These are phyloP conservation scores for Diphyllodes magnificus DNA, from an alignment of 2,113 vertebrate species.

Conservation along the genomic window DNA sequence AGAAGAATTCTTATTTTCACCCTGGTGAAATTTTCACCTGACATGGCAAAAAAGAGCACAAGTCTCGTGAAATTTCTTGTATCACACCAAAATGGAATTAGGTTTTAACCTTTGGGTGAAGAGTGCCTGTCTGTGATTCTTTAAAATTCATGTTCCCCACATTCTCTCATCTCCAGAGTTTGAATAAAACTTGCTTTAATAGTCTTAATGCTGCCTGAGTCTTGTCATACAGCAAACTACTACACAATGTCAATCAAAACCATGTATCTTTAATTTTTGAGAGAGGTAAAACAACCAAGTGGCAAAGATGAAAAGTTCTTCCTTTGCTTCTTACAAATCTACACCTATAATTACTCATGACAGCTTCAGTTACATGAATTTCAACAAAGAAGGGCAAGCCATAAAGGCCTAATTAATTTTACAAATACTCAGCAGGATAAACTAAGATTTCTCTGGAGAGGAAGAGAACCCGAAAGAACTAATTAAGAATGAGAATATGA, in stretches of 20 bases:
- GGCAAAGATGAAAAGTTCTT: background rate
- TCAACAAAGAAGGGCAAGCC: background rate
- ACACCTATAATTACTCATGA: constrained; percentile 9
- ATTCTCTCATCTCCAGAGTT: background rate
- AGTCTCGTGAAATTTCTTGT: background rate
- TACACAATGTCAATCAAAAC: background rate
- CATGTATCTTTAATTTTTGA: background rate
- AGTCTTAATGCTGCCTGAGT: background rate
- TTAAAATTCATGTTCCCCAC: background rate
- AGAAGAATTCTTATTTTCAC: background rate
- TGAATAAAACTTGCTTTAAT: background rate
- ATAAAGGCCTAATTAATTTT: constrained; percentile 19
- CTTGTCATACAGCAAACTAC: background rate
- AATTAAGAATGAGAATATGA: background rate
- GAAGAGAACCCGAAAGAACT: background rate
- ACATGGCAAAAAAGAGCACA: background rate
- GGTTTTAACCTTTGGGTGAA: background rate
- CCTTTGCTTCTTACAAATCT: background rate
- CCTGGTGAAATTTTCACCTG: background rate
- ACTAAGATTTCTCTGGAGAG: background rate
- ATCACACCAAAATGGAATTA: background rate
- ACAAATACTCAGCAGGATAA: constrained; percentile 25
- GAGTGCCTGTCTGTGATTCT: background rate
- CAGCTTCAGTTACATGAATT: constrained; percentile 5
- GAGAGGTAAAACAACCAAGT: background rate